These are phyloP conservation scores for Neoitamus cyanurus DNA, from an alignment of 2,888 invertebrate genomes.

Conservation along the genomic window DNA sequence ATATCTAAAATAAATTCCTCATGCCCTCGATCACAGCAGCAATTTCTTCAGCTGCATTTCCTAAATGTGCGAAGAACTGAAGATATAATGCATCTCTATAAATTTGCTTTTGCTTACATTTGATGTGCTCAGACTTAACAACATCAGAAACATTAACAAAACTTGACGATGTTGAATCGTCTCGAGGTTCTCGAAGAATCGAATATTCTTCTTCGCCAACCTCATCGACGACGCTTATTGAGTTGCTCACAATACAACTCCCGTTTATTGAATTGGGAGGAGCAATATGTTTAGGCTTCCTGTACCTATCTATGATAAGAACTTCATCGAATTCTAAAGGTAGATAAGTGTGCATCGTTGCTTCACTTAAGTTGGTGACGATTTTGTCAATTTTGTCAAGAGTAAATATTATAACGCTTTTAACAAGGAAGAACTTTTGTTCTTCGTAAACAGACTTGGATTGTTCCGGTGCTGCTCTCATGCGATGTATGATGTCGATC, in stretches of 20 bases:
- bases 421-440: slow-evolving; percentile 47
- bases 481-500: background rate
- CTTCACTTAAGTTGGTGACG: background rate
- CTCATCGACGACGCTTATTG: background rate
- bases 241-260: background rate
- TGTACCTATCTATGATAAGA: slow-evolving; percentile 21
- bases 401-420: slow-evolving; percentile 24
- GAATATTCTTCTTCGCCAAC: background rate
- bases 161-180: background rate
- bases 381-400: slow-evolving; percentile 39
- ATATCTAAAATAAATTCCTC: slow-evolving; percentile 40
- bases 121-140: slow-evolving; percentile 44
- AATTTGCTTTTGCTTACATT: slow-evolving; percentile 18
- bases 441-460: slow-evolving; percentile 14
- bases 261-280: background rate
- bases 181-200: background rate
- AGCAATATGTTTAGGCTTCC: background rate
- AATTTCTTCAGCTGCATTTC: slow-evolving; percentile 46
- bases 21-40: slow-evolving; percentile 47
- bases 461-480: slow-evolving; percentile 12
- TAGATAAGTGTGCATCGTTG: background rate
- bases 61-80: slow-evolving; percentile 24
- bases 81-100: slow-evolving; percentile 46
- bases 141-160: background rate
- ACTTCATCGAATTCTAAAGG: slow-evolving; percentile 48